These are phyloP conservation scores for Toxostoma redivivum DNA, from an alignment of 2,113 vertebrate genomes.

Conservation along the genomic window DNA sequence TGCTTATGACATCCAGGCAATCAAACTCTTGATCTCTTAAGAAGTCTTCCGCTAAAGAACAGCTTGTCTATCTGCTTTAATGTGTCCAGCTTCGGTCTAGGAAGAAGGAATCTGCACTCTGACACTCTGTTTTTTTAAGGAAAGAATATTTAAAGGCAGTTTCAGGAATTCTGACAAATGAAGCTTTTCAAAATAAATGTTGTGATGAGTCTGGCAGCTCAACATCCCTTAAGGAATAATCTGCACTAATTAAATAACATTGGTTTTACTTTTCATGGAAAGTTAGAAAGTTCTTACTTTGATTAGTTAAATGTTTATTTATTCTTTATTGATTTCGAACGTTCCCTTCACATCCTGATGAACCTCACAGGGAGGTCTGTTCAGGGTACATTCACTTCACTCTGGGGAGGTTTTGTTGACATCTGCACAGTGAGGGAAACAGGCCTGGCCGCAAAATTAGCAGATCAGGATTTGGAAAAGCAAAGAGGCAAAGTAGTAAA, in stretches of 20 bases:
- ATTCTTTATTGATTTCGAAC: not conserved
- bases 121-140: not conserved
- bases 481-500: constrained; percentile 41
- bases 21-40: not conserved
- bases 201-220: not conserved
- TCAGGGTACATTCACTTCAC: not conserved
- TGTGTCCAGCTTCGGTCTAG: not conserved
- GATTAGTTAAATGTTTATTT: not conserved
- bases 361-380: constrained; percentile 60
- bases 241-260: not conserved
- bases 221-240: not conserved
- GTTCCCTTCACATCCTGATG: not conserved
- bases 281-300: not conserved
- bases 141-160: not conserved
- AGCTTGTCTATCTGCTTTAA: not conserved
- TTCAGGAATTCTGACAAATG: not conserved
- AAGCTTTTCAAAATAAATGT: not conserved
- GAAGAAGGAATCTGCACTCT: not conserved
- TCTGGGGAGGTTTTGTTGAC: constrained; percentile 52
- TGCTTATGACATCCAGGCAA: not conserved
- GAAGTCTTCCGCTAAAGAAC: rapidly evolving
- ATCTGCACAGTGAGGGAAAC: constrained; percentile 34
- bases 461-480: constrained; percentile 51
- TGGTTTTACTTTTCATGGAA: not conserved
- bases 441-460: not conserved